Conservation (phyloP, 53 echinoderm and acorn worm genomes). For the Zoroaster sp. region DNA sequence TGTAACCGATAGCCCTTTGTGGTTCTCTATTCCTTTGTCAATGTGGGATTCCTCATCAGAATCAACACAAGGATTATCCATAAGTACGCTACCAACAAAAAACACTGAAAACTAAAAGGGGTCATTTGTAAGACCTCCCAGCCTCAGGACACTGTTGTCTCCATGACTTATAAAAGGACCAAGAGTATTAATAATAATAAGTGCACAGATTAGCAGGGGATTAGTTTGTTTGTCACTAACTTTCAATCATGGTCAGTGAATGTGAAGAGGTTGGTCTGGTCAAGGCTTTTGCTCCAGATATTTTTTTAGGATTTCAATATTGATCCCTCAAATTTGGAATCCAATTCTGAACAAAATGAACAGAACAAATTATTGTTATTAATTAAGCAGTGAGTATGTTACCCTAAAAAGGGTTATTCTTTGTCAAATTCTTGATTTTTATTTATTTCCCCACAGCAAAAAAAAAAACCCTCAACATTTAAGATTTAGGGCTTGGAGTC, state of each 20-base stretch:
- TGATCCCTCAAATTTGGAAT: no score
- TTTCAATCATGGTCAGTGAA: conserved; percentile 29
- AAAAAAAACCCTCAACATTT: no score
- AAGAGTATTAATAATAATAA: not conserved
- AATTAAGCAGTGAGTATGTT: not conserved
- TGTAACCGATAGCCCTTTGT: not conserved
- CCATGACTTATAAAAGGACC: not conserved
- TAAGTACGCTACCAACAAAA: conserved; percentile 1
- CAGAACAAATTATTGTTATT: not conserved
- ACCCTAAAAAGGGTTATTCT: not conserved
- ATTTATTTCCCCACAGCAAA: not conserved
- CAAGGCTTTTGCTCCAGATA: not conserved
- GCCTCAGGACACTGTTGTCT: not conserved
- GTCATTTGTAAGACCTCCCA: not conserved
- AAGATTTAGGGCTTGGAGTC: no score
- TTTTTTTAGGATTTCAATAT: not conserved
- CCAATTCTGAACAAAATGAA: not conserved
- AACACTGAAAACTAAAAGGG: not conserved
- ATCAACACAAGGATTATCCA: not conserved
- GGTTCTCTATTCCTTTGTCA: not conserved
- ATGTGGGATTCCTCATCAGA: not conserved
- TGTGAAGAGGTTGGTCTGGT: not conserved
- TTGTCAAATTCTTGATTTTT: not conserved
- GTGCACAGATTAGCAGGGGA: conserved; percentile 3
- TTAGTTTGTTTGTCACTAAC: conserved; percentile 18